These are phyloP conservation scores for Malurus cyaneus DNA, from an alignment of 2,113 vertebrate genomes.

Conservation along the genomic window DNA sequence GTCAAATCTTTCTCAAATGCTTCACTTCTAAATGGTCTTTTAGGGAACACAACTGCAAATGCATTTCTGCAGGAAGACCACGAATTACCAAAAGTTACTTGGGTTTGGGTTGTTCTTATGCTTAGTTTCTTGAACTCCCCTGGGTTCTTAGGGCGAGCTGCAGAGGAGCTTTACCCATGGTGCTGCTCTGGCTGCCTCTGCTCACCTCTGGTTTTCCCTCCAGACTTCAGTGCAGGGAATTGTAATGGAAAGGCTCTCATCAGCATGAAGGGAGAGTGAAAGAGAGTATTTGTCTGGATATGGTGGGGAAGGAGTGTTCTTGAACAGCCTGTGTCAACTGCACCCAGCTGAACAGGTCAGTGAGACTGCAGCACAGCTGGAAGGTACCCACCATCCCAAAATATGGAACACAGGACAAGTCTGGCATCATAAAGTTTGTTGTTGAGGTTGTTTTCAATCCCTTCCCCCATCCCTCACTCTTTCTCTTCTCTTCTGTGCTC, in stretches of 20 bases:
- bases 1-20: neutral
- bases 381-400: neutral
- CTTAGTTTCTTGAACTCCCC: neutral
- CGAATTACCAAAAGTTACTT: neutral
- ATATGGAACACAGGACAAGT: neutral
- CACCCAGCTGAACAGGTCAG: neutral
- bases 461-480: no score
- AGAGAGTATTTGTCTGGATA: neutral
- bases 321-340: neutral
- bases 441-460: neutral
- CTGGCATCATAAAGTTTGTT: neutral
- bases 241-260: neutral
- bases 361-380: fast-evolving
- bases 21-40: neutral
- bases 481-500: neutral
- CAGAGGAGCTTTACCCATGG: neutral
- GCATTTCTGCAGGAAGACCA: neutral
- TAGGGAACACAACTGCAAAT: neutral
- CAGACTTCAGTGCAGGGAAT: neutral
- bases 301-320: neutral
- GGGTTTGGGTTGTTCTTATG: neutral
- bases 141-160: neutral
- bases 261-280: neutral
- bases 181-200: neutral
- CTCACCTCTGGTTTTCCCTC: neutral